These are phyloP conservation scores for Serrognathus titanus DNA, from an alignment of 2,888 invertebrate species.

Conservation along the genomic window DNA sequence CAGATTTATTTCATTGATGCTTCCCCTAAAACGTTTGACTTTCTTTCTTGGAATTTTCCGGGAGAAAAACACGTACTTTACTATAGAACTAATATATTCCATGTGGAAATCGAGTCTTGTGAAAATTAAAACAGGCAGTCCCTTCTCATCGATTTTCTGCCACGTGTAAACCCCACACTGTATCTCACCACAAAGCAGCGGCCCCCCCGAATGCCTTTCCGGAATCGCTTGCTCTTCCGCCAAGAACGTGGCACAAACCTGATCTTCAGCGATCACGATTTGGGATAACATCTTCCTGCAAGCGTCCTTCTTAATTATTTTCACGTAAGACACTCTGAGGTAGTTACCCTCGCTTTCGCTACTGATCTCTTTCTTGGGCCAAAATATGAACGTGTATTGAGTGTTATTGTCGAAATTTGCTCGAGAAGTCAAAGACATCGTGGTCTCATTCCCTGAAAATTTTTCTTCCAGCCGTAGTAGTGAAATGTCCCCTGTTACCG, in stretches of 20 bases:
- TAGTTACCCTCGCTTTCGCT: neutral
- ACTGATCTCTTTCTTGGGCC: slow-evolving; percentile 4
- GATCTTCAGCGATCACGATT: slow-evolving; percentile 9
- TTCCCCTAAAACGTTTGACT: neutral
- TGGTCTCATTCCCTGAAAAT: neutral
- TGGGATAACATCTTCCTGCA: neutral
- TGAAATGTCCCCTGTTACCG: slow-evolving; percentile 14
- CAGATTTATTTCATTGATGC: slow-evolving; percentile 4
- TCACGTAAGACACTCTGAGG: neutral
- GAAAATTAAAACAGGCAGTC: slow-evolving; percentile 11
- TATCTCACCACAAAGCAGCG: slow-evolving; percentile 9
- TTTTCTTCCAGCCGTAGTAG: slow-evolving; percentile 8
- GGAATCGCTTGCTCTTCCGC: neutral
- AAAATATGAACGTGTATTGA: slow-evolving; percentile 7
- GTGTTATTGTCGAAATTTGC: neutral
- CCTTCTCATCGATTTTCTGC: neutral
- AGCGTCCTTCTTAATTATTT: slow-evolving; percentile 1
- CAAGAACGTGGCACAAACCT: slow-evolving; percentile 10
- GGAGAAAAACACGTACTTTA: neutral
- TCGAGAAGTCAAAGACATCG: no score
- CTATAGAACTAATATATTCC: slow-evolving; percentile 7
- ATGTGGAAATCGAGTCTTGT: slow-evolving; percentile 16
- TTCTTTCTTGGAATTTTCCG: neutral
- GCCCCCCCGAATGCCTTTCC: slow-evolving; percentile 7
- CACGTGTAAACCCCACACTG: slow-evolving; percentile 17